Conservation (phyloP, 2,888 invertebrate genomes). For the Trachelus stipa region DNA sequence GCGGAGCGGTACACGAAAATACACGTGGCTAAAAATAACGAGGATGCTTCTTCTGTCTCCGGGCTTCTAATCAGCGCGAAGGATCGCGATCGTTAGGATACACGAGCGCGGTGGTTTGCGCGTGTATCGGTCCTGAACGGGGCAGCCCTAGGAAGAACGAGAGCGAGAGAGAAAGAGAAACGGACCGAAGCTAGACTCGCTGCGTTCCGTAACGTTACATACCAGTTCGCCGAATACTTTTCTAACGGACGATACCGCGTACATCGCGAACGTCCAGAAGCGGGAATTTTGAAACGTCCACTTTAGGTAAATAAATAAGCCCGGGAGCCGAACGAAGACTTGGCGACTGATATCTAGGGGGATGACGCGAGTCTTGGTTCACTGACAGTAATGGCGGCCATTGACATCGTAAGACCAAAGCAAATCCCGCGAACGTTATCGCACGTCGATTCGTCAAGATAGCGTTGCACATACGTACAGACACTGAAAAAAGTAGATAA, state of each 20-base stretch:
- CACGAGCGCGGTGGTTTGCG: background rate
- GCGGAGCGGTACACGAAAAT: constrained; percentile 19
- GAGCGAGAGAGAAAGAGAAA: background rate
- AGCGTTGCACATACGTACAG: too few relatives aligned
- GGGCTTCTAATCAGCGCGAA: constrained; percentile 24
- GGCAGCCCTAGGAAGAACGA: background rate
- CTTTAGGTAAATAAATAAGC: background rate
- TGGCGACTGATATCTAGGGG: background rate
- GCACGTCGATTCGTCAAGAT: background rate
- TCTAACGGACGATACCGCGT: background rate
- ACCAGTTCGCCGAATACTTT: background rate
- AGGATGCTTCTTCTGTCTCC: constrained; percentile 22
- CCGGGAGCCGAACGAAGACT: background rate
- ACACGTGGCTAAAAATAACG: constrained; percentile 23
- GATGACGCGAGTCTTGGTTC: background rate
- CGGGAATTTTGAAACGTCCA: background rate
- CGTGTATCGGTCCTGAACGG: background rate
- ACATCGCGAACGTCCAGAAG: background rate
- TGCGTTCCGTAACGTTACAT: background rate
- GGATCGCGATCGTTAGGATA: constrained; percentile 28
- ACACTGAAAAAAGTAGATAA: too few relatives aligned
- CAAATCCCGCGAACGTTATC: background rate
- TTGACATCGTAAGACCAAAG: background rate
- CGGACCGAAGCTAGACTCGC: background rate
- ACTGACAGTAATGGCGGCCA: background rate